Percentiles rank a stretch among this genome's conserved stretches.
Evolutionary conservation across 2,888 invertebrate genomes (phyloP).

Genomic region (Hermaeophaga mercurialis): DNA sequence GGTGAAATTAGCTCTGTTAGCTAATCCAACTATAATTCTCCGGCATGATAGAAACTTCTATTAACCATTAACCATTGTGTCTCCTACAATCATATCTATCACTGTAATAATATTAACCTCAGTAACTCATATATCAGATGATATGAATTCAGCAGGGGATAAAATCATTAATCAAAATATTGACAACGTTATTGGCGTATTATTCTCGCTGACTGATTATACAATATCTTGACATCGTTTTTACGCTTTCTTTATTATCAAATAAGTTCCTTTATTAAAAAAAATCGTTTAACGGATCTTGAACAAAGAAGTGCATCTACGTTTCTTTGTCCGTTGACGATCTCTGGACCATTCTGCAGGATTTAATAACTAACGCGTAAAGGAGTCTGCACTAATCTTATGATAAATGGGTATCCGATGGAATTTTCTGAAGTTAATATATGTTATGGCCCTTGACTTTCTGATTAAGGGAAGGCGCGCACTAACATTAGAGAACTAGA

Average conservation of each 20-base stretch:
- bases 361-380: constrained; percentile 5
- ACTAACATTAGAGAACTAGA: no score
- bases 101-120: constrained; percentile 21
- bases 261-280: neutral
- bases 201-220: constrained; percentile 31
- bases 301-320: neutral
- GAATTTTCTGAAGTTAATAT: constrained; percentile 8
- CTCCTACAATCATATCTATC: constrained; percentile 20
- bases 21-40: neutral
- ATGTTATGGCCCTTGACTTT: neutral
- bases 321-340: no score
- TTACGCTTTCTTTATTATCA: neutral
- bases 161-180: constrained; percentile 30
- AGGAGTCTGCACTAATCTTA: constrained; percentile 3
- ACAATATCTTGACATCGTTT: neutral
- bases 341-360: neutral
- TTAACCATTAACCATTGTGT: constrained; percentile 17
- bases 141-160: constrained; percentile 19
- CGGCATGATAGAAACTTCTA: constrained; percentile 1
- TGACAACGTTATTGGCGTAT: constrained; percentile 33
- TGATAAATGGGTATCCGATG: constrained; percentile 7
- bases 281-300: neutral
- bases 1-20: neutral
- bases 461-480: neutral
- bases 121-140: constrained; percentile 17